phyloP scores from a whole-genome alignment of 2,888 invertebrate species.

The Phortica magna region DNA sequence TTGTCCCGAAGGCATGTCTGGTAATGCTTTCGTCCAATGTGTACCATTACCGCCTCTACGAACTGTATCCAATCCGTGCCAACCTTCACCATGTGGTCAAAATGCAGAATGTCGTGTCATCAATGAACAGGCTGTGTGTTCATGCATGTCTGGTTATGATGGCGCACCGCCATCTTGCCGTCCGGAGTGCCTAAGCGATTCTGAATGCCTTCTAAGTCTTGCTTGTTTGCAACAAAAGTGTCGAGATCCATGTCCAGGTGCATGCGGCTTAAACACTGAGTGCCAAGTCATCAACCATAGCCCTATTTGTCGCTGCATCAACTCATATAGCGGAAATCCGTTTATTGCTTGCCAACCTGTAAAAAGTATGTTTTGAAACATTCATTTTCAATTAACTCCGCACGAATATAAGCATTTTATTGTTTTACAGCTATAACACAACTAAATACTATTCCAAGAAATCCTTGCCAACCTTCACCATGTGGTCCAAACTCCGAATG shows the following conservation, averaged over 20 bases:
- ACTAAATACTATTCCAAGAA: conserved; percentile 65
- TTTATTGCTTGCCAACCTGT: conserved; percentile 80
- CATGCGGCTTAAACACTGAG: conserved; percentile 86
- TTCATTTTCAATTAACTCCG: conserved; percentile 37
- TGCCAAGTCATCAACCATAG: conserved; percentile 87
- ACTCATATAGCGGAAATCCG: conserved; percentile 73
- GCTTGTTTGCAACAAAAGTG: conserved; percentile 87
- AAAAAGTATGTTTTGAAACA: conserved; percentile 52
- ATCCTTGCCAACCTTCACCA: conserved; percentile 86
- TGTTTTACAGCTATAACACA: conserved; percentile 58
- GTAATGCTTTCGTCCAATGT: conserved; percentile 84
- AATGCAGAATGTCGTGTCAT: conserved; percentile 85
- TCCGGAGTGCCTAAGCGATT: conserved; percentile 85
- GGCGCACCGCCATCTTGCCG: conserved; percentile 86
- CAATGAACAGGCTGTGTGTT: conserved; percentile 83
- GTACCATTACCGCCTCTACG: conserved; percentile 77
- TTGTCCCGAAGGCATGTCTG: conserved; percentile 84
- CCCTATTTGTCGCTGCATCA: conserved; percentile 86
- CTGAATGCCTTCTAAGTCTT: conserved; percentile 83
- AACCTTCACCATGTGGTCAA: conserved; percentile 85
- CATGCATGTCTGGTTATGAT: conserved; percentile 83
- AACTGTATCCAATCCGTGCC: conserved; percentile 79
- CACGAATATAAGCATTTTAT: neutral
- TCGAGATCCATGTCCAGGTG: conserved; percentile 86
- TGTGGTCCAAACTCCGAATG: conserved; percentile 89